A percentile compares a stretch with the other conserved stretches of the same genome.
phyloP scores from a whole-genome alignment of 2,113 vertebrate genomes.

The Thinocorus orbignyianus region DNA sequence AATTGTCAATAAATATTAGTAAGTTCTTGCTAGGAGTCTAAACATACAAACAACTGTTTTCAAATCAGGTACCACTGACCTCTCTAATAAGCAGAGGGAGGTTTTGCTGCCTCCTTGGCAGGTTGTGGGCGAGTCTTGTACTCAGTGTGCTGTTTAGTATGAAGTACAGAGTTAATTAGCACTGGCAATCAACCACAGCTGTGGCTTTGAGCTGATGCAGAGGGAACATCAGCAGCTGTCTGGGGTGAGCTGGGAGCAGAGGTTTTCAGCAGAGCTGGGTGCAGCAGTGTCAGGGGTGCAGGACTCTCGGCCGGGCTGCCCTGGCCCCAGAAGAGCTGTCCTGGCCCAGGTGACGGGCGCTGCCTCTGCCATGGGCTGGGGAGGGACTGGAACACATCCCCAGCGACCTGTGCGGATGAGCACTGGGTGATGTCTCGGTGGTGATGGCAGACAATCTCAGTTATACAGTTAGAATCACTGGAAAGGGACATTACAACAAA shows the following conservation, averaged over 20 bases:
- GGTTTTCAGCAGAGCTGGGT: constrained; percentile 48
- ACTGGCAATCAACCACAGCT: background rate
- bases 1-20: background rate
- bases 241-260: constrained; percentile 54
- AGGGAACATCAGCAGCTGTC: constrained; percentile 26
- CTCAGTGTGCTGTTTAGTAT: background rate
- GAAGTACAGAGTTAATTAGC: constrained; percentile 8
- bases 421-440: background rate
- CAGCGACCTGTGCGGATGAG: background rate
- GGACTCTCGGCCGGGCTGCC: no score
- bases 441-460: background rate
- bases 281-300: constrained; percentile 2
- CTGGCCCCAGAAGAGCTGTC: background rate
- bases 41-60: background rate
- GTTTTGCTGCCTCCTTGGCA: background rate
- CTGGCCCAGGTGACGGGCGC: background rate
- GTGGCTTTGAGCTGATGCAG: background rate
- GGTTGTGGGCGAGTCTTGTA: background rate
- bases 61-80: background rate
- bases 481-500: background rate
- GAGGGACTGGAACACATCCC: background rate
- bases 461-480: no score
- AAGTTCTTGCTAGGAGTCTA: background rate
- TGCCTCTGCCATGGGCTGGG: constrained; percentile 5
- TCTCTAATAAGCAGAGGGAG: background rate